These are phyloP conservation scores for Rachycentron canadum DNA, from an alignment of 2,797 vertebrate genomes.

Conservation along the genomic window DNA sequence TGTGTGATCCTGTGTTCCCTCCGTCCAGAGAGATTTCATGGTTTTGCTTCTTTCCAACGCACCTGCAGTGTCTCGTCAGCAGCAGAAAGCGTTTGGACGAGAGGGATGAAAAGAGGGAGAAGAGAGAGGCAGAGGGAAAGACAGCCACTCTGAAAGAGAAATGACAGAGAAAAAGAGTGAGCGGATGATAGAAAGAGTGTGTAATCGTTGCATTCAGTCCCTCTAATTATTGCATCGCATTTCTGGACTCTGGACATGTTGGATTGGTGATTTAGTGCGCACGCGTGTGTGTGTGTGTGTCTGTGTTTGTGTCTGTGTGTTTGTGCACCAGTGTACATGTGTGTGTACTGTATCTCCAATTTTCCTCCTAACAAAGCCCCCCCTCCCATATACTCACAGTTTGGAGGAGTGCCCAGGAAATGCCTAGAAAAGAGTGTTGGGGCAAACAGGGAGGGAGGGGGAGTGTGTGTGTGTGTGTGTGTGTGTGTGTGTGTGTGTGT, in stretches of 20 bases:
- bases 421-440: slow-evolving; percentile 67
- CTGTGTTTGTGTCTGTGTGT: slow-evolving; percentile 7
- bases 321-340: slow-evolving; percentile 12
- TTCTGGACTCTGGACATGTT: slow-evolving; percentile 75
- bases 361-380: slow-evolving; percentile 72
- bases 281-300: slow-evolving; percentile 23
- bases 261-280: slow-evolving; percentile 63
- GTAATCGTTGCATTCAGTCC: slow-evolving; percentile 75
- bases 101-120: slow-evolving; percentile 55
- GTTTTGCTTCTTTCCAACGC: slow-evolving; percentile 70
- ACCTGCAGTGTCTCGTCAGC: slow-evolving; percentile 80
- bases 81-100: slow-evolving; percentile 64
- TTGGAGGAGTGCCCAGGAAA: slow-evolving; percentile 77
- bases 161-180: slow-evolving; percentile 67
- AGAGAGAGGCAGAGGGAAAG: slow-evolving; percentile 40
- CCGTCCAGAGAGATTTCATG: slow-evolving; percentile 79
- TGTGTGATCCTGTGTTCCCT: slow-evolving; percentile 47
- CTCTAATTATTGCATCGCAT: slow-evolving; percentile 78
- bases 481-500: slow-evolving; percentile 28
- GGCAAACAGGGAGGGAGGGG: slow-evolving; percentile 50
- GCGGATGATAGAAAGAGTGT: slow-evolving; percentile 69
- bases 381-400: slow-evolving; percentile 66
- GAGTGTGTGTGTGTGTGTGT: slow-evolving; percentile 15
- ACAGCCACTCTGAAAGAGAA: slow-evolving; percentile 57
- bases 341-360: slow-evolving; percentile 68